Evolutionary conservation across 2,113 vertebrate species (phyloP).

Genomic region (Lethenteron camtschaticum): DNA sequence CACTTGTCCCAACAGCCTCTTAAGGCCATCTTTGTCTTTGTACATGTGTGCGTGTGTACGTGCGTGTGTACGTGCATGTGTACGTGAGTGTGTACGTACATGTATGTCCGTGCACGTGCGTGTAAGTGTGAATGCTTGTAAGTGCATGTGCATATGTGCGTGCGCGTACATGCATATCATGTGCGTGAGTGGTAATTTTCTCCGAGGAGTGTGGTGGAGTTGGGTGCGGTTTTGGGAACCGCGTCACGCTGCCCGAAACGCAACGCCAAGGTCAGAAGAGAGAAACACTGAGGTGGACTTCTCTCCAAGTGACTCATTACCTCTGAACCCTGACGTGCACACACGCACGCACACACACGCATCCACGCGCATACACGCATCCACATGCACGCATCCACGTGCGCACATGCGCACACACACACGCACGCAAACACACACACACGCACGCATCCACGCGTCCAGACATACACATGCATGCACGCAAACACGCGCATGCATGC

Average conservation of each 20-base stretch:
- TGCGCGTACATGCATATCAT: background rate
- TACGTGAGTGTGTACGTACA: background rate
- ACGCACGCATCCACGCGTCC: background rate
- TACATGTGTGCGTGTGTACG: background rate
- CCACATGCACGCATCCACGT: background rate
- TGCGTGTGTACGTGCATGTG: background rate
- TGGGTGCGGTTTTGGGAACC: no score
- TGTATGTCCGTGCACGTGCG: background rate
- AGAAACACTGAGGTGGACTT: no score
- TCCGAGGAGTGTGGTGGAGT: no score
- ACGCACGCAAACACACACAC: background rate
- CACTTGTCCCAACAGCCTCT: no score
- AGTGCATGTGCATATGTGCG: background rate
- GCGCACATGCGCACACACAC: background rate
- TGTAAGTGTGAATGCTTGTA: background rate
- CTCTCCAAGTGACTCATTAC: no score
- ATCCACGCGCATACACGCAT: background rate
- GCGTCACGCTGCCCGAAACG: no score
- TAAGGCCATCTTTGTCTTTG: no score
- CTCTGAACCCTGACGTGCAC: background rate
- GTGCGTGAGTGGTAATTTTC: no score
- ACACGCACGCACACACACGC: background rate
- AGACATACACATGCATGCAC: background rate
- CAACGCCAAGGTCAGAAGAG: no score
- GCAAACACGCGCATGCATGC: background rate